phyloP scores from a whole-genome alignment of 92 coral and sea anemone genomes.

The Phenganax marumi region DNA sequence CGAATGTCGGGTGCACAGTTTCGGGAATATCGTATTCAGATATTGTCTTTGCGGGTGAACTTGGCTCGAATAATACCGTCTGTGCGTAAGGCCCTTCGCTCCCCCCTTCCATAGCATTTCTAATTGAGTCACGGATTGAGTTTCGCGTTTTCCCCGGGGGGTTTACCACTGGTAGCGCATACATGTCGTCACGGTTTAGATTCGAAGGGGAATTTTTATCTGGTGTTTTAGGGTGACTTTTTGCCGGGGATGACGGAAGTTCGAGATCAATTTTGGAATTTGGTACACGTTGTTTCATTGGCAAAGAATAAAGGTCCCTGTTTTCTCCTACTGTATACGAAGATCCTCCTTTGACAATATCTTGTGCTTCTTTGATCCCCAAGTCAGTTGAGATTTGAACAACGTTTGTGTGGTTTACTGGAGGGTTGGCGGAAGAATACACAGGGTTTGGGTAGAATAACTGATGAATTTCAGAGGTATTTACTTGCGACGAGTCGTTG shows the following conservation, averaged over 20 bases:
- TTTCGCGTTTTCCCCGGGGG: not conserved
- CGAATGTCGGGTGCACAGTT: not conserved
- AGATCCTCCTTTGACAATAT: not conserved
- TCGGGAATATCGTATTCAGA: conserved; percentile 29
- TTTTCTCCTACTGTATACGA: conserved; percentile 35
- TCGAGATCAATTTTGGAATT: not conserved
- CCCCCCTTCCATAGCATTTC: not conserved
- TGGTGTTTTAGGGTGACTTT: not conserved
- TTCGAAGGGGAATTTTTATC: not conserved
- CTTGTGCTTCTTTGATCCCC: conserved; percentile 40
- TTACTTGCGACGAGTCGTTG: not conserved
- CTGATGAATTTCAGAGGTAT: not conserved
- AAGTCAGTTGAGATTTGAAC: conserved; percentile 17
- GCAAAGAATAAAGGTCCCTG: conserved; percentile 26
- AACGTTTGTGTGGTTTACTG: not conserved
- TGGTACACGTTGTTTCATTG: not conserved
- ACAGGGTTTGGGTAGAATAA: not conserved
- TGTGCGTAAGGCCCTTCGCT: conserved; percentile 25
- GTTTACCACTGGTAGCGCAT: not conserved
- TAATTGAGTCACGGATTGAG: not conserved
- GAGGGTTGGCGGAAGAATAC: not conserved
- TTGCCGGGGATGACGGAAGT: not conserved
- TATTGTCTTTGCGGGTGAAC: not conserved
- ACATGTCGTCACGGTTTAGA: not conserved
- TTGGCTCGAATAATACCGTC: not conserved